Percentiles rank a stretch among this genome's conserved stretches.
Evolutionary conservation across 1,140 invertebrate species (phyloP).

Genomic region (Ladona fulva): DNA sequence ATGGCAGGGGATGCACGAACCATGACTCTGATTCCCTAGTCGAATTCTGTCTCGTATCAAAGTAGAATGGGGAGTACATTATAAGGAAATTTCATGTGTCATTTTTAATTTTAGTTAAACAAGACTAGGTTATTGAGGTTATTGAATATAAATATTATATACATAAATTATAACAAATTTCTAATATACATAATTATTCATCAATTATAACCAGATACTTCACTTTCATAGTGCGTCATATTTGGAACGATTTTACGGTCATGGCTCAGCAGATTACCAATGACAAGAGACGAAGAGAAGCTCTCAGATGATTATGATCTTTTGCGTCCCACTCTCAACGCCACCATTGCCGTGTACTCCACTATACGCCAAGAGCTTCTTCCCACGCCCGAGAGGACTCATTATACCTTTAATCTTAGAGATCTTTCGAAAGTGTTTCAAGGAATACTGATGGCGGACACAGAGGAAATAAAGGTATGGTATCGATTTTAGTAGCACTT

Average conservation of each 20-base stretch:
- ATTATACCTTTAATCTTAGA: conserved; percentile 63
- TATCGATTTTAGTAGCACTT: no score
- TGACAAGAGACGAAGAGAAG: conserved; percentile 2
- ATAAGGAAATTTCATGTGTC: no score
- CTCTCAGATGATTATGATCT: conserved; percentile 28
- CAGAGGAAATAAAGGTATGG: conserved; percentile 35
- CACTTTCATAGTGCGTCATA: conserved; percentile 44
- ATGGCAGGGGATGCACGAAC: no score
- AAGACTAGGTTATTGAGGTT: no score
- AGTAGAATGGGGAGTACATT: no score
- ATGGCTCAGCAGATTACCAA: conserved; percentile 46
- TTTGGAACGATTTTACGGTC: conserved; percentile 57
- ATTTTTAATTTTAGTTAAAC: no score
- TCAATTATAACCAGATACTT: no score
- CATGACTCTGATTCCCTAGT: no score
- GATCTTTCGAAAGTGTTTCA: conserved; percentile 67
- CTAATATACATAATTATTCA: no score
- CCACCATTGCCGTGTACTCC: conserved; percentile 52
- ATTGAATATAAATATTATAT: no score
- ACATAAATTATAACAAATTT: no score
- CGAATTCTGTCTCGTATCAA: no score
- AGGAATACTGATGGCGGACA: conserved; percentile 54
- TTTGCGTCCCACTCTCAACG: conserved; percentile 42
- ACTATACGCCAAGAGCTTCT: conserved; percentile 48
- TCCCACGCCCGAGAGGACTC: conserved; percentile 58